Evolutionary conservation across 2,113 vertebrate species (phyloP).

Genomic region (Erinaceus europaeus): DNA sequence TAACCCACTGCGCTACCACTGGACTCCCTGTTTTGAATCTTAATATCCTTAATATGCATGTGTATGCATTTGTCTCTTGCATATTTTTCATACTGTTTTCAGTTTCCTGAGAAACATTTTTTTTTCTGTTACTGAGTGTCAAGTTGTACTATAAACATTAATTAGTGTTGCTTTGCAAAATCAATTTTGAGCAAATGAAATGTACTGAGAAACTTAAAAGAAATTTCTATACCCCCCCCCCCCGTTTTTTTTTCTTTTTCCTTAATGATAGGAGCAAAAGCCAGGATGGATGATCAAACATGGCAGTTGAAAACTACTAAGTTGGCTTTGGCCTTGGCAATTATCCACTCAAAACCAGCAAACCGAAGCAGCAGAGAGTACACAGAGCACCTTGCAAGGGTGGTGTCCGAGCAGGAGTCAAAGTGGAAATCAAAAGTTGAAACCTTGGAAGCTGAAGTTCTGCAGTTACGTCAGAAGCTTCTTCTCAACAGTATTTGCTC

Average conservation of each 20-base stretch:
- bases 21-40: slow-evolving; percentile 1
- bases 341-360: slow-evolving; percentile 87
- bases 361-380: slow-evolving; percentile 84
- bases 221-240: slow-evolving; percentile 25
- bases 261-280: slow-evolving; percentile 66
- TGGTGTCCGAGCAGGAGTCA: slow-evolving; percentile 72
- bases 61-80: not conserved
- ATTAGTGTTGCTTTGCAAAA: slow-evolving; percentile 47
- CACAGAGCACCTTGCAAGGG: slow-evolving; percentile 79
- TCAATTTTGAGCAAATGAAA: slow-evolving; percentile 63
- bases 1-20: too few relatives aligned
- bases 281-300: slow-evolving; percentile 57
- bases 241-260: slow-evolving; percentile 62
- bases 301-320: slow-evolving; percentile 82
- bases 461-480: slow-evolving; percentile 86
- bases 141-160: slow-evolving; percentile 38
- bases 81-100: slow-evolving; percentile 36
- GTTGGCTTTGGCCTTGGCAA: slow-evolving; percentile 87
- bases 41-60: not conserved
- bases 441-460: slow-evolving; percentile 87
- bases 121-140: slow-evolving; percentile 52
- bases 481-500: slow-evolving; percentile 79
- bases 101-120: slow-evolving; percentile 43
- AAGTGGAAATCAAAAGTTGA: slow-evolving; percentile 80
- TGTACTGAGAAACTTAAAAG: slow-evolving; percentile 8